A percentile compares a stretch with the other conserved stretches of the same genome.
Conservation (phyloP, 2,888 invertebrate species). For the Charanyca ferruginea region DNA sequence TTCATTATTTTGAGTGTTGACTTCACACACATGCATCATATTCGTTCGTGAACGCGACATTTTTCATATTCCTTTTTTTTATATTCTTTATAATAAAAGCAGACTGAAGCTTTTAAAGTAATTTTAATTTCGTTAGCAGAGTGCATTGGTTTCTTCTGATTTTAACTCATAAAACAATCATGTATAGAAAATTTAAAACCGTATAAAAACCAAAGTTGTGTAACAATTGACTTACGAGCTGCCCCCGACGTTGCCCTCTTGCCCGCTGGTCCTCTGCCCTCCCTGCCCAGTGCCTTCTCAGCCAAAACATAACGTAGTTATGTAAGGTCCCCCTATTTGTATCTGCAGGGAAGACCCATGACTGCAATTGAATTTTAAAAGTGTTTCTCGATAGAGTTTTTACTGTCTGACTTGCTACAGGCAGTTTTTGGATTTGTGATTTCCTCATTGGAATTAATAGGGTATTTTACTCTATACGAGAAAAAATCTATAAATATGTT, state of each 20-base stretch:
- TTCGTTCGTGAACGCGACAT: background rate
- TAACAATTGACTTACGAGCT: slow-evolving; percentile 49
- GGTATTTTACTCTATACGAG: too few species aligned
- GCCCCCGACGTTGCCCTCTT: slow-evolving; percentile 17
- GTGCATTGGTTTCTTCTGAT: background rate
- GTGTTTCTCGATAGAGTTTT: slow-evolving; percentile 6
- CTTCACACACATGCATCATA: background rate
- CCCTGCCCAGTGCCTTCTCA: slow-evolving; percentile 20
- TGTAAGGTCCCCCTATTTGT: slow-evolving; percentile 48
- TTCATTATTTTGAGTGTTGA: slow-evolving; percentile 32
- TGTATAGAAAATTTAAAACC: slow-evolving; percentile 5
- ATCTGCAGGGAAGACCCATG: slow-evolving; percentile 40
- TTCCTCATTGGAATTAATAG: too few species aligned
- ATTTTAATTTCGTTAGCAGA: slow-evolving; percentile 24
- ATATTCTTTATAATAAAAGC: slow-evolving; percentile 7
- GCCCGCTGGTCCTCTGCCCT: slow-evolving; percentile 7
- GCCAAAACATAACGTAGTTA: slow-evolving; percentile 57
- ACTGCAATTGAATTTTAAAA: slow-evolving; percentile 39
- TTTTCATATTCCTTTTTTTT: too few species aligned
- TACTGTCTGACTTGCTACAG: background rate
- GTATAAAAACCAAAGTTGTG: slow-evolving; percentile 45
- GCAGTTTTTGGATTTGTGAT: background rate
- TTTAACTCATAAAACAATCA: too few species aligned
- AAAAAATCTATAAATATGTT: too few species aligned
- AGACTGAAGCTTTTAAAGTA: slow-evolving; percentile 28